Conservation (phyloP, 2,113 vertebrate species). For the Gnathonemus echidnorhynchus region DNA sequence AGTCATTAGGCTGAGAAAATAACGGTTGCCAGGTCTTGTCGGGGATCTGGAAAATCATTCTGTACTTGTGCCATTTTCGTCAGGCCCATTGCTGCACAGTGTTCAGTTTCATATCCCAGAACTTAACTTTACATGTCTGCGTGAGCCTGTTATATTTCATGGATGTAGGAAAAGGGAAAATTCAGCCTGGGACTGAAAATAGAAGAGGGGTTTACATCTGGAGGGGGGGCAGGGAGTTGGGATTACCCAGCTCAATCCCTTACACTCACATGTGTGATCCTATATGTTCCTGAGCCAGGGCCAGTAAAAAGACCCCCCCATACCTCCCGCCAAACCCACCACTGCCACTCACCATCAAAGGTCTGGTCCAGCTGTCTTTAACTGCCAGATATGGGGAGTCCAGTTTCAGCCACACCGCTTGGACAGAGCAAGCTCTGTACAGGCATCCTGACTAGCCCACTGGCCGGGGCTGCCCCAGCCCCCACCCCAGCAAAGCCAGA, state of each 20-base stretch:
- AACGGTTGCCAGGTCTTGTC: background rate
- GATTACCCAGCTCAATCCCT: conserved; percentile 52
- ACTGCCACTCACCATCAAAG: conserved; percentile 62
- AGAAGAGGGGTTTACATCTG: conserved; percentile 34
- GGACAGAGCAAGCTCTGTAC: conserved; percentile 71
- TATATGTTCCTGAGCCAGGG: conserved; percentile 44
- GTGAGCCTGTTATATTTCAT: background rate
- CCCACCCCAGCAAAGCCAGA: conserved; percentile 69
- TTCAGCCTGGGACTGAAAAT: conserved; percentile 13
- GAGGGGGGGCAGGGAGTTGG: conserved; percentile 25
- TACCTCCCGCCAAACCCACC: conserved; percentile 36
- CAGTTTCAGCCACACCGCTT: conserved; percentile 48
- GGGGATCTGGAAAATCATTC: background rate
- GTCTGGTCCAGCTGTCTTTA: conserved; percentile 49
- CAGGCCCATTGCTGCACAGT: background rate
- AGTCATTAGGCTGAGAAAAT: background rate
- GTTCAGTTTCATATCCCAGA: background rate
- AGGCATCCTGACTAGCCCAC: conserved; percentile 71
- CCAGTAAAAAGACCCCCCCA: conserved; percentile 33
- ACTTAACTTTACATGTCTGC: background rate
- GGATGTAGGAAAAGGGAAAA: background rate
- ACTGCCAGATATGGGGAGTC: conserved; percentile 61
- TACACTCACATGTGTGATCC: conserved; percentile 44
- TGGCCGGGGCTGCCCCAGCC: conserved; percentile 53
- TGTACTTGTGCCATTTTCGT: background rate